Conservation (phyloP, 2,888 invertebrate species). For the Nasonia oneida region DNA sequence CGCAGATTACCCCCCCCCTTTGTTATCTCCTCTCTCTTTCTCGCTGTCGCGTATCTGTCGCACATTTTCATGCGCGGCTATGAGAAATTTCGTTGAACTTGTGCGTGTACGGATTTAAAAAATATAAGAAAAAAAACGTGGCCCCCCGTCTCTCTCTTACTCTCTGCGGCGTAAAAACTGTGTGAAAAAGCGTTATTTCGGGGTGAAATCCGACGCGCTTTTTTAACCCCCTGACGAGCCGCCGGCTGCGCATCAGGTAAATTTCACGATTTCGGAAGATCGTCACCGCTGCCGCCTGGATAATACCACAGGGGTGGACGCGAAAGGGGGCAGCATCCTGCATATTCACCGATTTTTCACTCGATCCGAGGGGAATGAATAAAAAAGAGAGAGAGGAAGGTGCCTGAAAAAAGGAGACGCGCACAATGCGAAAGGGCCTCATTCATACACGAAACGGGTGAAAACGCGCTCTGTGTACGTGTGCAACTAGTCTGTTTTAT, state of each 20-base stretch:
- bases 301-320: slow-evolving; percentile 38
- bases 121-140: slow-evolving; percentile 13
- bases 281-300: slow-evolving; percentile 59
- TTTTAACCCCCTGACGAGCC: slow-evolving; percentile 62
- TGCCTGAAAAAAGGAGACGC: slow-evolving; percentile 1
- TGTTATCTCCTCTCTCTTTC: slow-evolving; percentile 51
- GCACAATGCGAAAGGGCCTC: slow-evolving; percentile 32
- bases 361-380: slow-evolving; percentile 53
- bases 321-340: slow-evolving; percentile 72
- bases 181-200: slow-evolving; percentile 79
- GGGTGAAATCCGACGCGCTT: slow-evolving; percentile 77
- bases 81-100: slow-evolving; percentile 56
- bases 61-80: slow-evolving; percentile 49
- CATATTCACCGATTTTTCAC: slow-evolving; percentile 73
- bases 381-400: slow-evolving; percentile 42
- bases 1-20: slow-evolving; percentile 61
- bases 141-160: slow-evolving; percentile 50
- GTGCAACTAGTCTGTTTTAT: slow-evolving; percentile 65
- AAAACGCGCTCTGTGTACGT: slow-evolving; percentile 37
- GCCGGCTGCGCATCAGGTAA: slow-evolving; percentile 72
- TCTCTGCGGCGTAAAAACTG: slow-evolving; percentile 72
- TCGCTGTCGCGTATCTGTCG: slow-evolving; percentile 35
- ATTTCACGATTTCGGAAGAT: slow-evolving; percentile 77
- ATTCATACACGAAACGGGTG: slow-evolving; percentile 56
- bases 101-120: slow-evolving; percentile 48